Evolutionary conservation across 2,888 invertebrate species (phyloP).

Genomic region (Phalera bucephala): DNA sequence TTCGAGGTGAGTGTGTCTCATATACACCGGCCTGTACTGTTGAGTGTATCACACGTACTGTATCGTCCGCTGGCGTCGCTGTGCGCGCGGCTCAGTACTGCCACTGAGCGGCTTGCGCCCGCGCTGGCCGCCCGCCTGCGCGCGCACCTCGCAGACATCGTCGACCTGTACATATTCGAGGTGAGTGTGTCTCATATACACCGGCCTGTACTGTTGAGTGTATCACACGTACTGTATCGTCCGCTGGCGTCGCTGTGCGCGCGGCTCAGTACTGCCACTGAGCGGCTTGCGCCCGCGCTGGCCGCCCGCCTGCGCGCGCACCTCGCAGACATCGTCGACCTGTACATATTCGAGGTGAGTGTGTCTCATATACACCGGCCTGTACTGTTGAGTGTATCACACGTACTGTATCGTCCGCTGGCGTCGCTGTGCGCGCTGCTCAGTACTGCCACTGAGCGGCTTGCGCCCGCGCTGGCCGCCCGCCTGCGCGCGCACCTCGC

Average conservation of each 20-base stretch:
- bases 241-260: conserved; percentile 90
- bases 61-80: conserved; percentile 92
- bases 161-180: conserved; percentile 78
- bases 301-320: conserved; percentile 88
- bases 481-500: too few relatives aligned
- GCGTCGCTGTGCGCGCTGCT: too few relatives aligned
- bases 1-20: conserved; percentile 6
- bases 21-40: too few relatives aligned
- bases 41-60: conserved; percentile 88
- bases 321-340: conserved; percentile 89
- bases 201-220: too few relatives aligned
- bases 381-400: too few relatives aligned
- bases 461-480: too few relatives aligned
- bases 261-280: conserved; percentile 85
- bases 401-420: too few relatives aligned
- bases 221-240: conserved; percentile 90
- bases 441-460: too few relatives aligned
- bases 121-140: conserved; percentile 89
- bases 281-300: conserved; percentile 88
- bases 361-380: too few relatives aligned
- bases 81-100: conserved; percentile 85
- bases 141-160: conserved; percentile 87
- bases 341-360: conserved; percentile 13
- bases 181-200: too few relatives aligned
- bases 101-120: conserved; percentile 87